phyloP scores from a whole-genome alignment of 2,888 invertebrate species.

The Mythimna loreyi region DNA sequence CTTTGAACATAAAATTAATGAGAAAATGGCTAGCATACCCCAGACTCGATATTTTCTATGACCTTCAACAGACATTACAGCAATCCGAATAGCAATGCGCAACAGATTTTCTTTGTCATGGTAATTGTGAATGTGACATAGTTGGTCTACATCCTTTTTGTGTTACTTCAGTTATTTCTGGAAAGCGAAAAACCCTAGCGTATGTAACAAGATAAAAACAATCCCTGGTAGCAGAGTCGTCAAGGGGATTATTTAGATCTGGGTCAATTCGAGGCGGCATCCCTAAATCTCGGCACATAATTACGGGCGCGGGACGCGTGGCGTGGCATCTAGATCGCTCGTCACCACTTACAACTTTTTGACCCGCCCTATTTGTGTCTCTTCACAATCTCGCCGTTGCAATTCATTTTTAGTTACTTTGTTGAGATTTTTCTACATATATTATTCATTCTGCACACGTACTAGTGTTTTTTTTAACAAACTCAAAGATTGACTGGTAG shows the following conservation, averaged over 20 bases:
- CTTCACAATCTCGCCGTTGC: constrained; percentile 60
- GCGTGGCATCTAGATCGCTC: constrained; percentile 71
- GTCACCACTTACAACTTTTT: constrained; percentile 76
- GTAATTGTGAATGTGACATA: neutral
- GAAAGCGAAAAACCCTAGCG: constrained; percentile 13
- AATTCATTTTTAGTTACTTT: constrained; percentile 49
- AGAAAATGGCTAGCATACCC: neutral
- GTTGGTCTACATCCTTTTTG: constrained; percentile 5
- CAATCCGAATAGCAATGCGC: constrained; percentile 20
- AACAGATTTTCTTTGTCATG: constrained; percentile 8
- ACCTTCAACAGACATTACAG: constrained; percentile 30
- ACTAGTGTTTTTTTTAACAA: no score
- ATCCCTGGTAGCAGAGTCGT: constrained; percentile 65
- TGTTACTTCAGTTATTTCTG: constrained; percentile 27
- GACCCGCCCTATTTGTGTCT: constrained; percentile 69
- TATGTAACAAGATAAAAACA: constrained; percentile 71
- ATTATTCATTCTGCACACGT: no score
- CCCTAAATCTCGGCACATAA: constrained; percentile 83
- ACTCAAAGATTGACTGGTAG: no score
- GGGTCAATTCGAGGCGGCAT: constrained; percentile 77
- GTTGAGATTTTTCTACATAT: neutral
- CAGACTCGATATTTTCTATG: constrained; percentile 37
- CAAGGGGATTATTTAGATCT: constrained; percentile 78
- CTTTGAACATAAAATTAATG: neutral
- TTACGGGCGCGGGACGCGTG: constrained; percentile 73